Base-by-base conservation (phyloP, 2,797 vertebrate species). In the Ispidina lecontei region DNA sequence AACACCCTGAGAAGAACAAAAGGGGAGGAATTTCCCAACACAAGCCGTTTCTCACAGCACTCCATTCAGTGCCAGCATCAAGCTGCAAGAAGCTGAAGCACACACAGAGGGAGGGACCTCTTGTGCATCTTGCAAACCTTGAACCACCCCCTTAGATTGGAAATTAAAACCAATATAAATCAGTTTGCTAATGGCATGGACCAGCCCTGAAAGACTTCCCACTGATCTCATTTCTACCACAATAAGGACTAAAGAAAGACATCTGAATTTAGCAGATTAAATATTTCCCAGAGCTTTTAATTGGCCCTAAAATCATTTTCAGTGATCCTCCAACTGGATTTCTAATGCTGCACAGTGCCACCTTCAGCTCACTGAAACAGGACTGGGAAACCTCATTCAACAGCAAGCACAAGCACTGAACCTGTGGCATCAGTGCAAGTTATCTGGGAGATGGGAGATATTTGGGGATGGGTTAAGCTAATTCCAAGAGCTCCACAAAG, bases 401-500 rank as follows among this genome's bases (percentile, higher is more conserved):
- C 3, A 23, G 52, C 7, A 75, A 49, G 21, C 21, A 22, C 64
- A 63, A 33, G 29, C 58, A 25, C 33, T 16, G 17, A 75, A n/a
- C 6, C 22, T 6, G 4, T 26, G 43, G 20, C 37, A 56, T 29
- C 62, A 90, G 58, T 1, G 16, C 26, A 44, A 59, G 29, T 6
- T 3, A 25, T 4, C 14, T 31, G 4, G 19, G 1, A 37, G 44
- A 19, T 67, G 31, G 0, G 33, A 68, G 65, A 9, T 37, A 56
- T 22, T 1, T 68, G 67, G 33, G 47, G 62, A 85, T 2, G 15
- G 72, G 44, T 20, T 60, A 16, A 76, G 12, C 67, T 10, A 20
- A 91, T 39, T 4, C 25, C 46, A 56, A 62, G 67, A 79, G 68
- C 64, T 52, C 5, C 49, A 15, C 0, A 31, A 64, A 78, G 63